Evolutionary conservation across 1,140 invertebrate species (phyloP).

Genomic region (Kradibia gibbosae): DNA sequence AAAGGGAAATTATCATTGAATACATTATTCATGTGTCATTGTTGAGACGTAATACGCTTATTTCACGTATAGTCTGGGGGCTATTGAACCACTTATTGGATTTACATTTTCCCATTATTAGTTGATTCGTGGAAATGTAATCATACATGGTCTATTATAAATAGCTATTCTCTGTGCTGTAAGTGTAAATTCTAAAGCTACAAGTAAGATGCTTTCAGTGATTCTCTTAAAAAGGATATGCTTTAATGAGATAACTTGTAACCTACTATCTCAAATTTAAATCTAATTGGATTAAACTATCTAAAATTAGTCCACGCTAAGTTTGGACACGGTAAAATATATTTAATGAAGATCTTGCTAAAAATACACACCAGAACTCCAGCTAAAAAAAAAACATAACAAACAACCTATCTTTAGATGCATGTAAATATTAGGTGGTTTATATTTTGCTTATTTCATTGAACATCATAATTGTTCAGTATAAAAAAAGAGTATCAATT

Average conservation of each 20-base stretch:
- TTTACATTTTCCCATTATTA: conserved; percentile 18
- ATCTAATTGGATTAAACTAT: conserved; percentile 44
- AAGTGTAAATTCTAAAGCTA: conserved; percentile 12
- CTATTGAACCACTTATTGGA: background rate
- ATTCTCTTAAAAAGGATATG: conserved; percentile 45
- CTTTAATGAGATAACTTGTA: conserved; percentile 37
- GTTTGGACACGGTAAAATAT: conserved; percentile 4
- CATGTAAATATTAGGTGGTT: background rate
- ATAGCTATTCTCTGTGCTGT: background rate
- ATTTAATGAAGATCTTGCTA: conserved; percentile 8
- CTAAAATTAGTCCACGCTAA: conserved; percentile 20
- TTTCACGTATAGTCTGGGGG: background rate
- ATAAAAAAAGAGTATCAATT: background rate
- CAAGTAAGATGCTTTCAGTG: background rate
- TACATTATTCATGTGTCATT: conserved; percentile 30
- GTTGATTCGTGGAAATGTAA: background rate
- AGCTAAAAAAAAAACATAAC: background rate
- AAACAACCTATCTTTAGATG: too few species aligned
- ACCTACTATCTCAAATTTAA: conserved; percentile 28
- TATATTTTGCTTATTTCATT: background rate
- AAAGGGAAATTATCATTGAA: conserved; percentile 15
- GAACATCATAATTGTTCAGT: background rate
- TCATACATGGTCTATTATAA: background rate
- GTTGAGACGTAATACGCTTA: conserved; percentile 2
- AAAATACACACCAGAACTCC: background rate